phyloP scores from a whole-genome alignment of 1,140 invertebrate genomes.

The silkworm (Bombyx mori) region ASM3026992v2 NC_085115.1:994001-994500 shows the following conservation, averaged over 20 bases:
- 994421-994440: not conserved
- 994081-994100: constrained; percentile 27
- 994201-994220: constrained; percentile 41
- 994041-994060: too few relatives aligned
- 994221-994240: constrained; percentile 69
- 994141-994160: not conserved
- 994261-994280: constrained; percentile 70
- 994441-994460: too few relatives aligned
- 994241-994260: constrained; percentile 69
- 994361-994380: constrained; percentile 32
- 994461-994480: too few relatives aligned
- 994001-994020: too few relatives aligned
- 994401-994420: not conserved
- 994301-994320: constrained; percentile 73
- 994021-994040: too few relatives aligned
- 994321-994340: constrained; percentile 70
- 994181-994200: constrained; percentile 1
- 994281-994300: constrained; percentile 62
- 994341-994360: constrained; percentile 68
- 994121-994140: not conserved
- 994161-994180: not conserved
- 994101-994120: constrained; percentile 24
- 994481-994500: too few relatives aligned
- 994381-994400: not conserved
- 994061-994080: not conserved